phyloP scores from a whole-genome alignment of 2,888 invertebrate genomes.

The Eupelmus urozonus region DNA sequence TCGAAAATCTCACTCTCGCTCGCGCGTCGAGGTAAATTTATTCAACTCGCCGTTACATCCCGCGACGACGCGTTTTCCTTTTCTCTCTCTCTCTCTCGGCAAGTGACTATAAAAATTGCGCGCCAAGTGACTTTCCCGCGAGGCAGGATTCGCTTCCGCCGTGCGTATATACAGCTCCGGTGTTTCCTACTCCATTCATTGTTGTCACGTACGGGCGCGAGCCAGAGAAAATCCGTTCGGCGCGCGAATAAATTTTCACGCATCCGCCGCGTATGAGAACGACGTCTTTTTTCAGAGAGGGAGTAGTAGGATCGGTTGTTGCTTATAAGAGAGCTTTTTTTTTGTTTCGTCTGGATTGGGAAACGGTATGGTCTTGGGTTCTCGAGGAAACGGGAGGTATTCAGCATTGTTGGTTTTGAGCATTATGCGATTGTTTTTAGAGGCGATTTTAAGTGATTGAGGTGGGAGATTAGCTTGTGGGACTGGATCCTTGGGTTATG shows the following conservation, averaged over 20 bases:
- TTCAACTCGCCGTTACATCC: constrained; percentile 20
- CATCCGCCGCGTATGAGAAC: constrained; percentile 14
- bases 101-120: constrained; percentile 30
- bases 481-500: too few relatives aligned
- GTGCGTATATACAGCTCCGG: constrained; percentile 6
- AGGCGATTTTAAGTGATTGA: too few relatives aligned
- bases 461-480: too few relatives aligned
- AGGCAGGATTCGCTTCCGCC: constrained; percentile 35
- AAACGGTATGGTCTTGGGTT: not conserved
- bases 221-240: constrained; percentile 1
- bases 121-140: constrained; percentile 36
- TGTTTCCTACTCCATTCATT: constrained; percentile 38
- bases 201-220: constrained; percentile 22
- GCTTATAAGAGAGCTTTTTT: not conserved
- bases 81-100: constrained; percentile 10
- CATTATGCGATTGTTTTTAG: not conserved
- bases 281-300: not conserved
- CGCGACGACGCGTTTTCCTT: not conserved
- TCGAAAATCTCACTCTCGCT: not conserved
- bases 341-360: not conserved
- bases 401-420: constrained; percentile 6
- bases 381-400: not conserved
- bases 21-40: constrained; percentile 9
- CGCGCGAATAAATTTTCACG: constrained; percentile 52
- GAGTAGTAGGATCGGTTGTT: not conserved